Evolutionary conservation across 2,113 vertebrate species (phyloP).

Genomic region (Cromileptes altivelis): DNA sequence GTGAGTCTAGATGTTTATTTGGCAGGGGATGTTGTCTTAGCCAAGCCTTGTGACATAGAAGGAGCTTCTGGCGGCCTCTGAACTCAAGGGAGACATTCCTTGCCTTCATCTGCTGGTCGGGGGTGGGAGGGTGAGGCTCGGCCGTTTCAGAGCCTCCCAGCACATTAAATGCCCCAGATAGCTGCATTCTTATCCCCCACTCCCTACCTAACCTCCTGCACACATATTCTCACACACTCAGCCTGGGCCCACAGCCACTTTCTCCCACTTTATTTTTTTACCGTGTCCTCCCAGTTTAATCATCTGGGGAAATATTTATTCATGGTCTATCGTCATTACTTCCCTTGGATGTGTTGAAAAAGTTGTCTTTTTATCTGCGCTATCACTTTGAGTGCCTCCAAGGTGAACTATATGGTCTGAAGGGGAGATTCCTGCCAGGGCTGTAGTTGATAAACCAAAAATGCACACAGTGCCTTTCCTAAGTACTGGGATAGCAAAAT

Average conservation of each 20-base stretch:
- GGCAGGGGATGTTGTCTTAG: constrained; percentile 33
- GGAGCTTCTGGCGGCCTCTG: constrained; percentile 39
- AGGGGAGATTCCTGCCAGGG: constrained; percentile 25
- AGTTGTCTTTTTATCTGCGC: constrained; percentile 64
- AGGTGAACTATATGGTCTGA: constrained; percentile 60
- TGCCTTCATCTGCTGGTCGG: constrained; percentile 45
- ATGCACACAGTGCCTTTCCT: background rate
- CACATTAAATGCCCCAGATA: constrained; percentile 60
- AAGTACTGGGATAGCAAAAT: background rate
- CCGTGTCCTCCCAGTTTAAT: constrained; percentile 64
- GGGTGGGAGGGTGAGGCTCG: constrained; percentile 45
- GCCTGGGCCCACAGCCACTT: constrained; percentile 36
- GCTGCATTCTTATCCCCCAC: constrained; percentile 63
- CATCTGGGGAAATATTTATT: constrained; percentile 79
- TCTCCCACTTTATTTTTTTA: constrained; percentile 43
- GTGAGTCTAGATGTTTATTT: constrained; percentile 27
- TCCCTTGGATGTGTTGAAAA: constrained; percentile 68
- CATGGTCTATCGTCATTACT: constrained; percentile 56
- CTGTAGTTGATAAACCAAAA: constrained; percentile 18
- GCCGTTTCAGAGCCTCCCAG: constrained; percentile 38
- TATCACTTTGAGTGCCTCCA: constrained; percentile 52
- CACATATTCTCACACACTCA: constrained; percentile 39
- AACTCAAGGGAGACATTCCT: constrained; percentile 56
- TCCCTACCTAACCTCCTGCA: constrained; percentile 62
- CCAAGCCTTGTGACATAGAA: constrained; percentile 42